Evolutionary conservation across 2,797 vertebrate species (phyloP).

Genomic region (Atherinosoma microstoma): DNA sequence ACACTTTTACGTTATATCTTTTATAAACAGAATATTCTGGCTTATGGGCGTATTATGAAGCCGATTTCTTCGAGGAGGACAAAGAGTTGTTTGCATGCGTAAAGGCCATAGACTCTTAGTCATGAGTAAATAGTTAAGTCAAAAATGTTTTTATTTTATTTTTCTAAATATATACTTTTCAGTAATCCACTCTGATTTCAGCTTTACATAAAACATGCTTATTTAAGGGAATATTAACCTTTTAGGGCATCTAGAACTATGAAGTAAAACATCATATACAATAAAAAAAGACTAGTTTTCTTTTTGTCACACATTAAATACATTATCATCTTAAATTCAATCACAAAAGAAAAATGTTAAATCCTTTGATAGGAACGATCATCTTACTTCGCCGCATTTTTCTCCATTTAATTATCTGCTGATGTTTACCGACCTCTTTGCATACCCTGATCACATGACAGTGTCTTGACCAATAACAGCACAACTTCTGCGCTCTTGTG

Average conservation of each 20-base stretch:
- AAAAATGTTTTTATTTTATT: background rate
- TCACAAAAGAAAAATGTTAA: constrained; percentile 30
- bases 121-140: background rate
- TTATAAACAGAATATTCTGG: background rate
- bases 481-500: constrained; percentile 82
- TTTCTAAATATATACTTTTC: background rate
- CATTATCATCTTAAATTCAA: constrained; percentile 17
- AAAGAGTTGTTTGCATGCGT: constrained; percentile 41
- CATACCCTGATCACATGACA: constrained; percentile 90
- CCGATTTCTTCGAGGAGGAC: constrained; percentile 13
- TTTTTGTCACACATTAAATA: background rate
- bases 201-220: background rate
- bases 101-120: constrained; percentile 21
- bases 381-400: constrained; percentile 79
- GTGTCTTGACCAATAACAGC: constrained; percentile 85
- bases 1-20: background rate
- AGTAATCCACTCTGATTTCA: constrained; percentile 10
- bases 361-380: constrained; percentile 54
- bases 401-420: constrained; percentile 86
- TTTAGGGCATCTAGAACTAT: background rate
- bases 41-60: background rate
- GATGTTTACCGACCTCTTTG: constrained; percentile 91
- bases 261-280: background rate
- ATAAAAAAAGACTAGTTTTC: background rate
- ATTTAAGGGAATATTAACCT: background rate